Base-by-base conservation (phyloP, 2,797 vertebrate genomes). In the Cryptoprocta ferox region DNA sequence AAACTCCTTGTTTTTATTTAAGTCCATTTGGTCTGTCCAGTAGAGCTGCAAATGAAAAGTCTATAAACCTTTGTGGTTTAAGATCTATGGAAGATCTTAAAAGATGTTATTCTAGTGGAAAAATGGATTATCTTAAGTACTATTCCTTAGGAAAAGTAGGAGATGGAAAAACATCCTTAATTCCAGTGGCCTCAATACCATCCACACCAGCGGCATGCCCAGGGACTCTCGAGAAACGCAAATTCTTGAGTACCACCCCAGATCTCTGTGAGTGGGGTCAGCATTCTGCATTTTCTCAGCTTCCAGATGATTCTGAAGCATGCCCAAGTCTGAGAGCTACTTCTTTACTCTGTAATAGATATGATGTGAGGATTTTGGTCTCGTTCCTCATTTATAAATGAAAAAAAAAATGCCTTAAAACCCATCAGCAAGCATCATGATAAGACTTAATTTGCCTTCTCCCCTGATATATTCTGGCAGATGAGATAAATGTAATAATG, bases 321-420 rank as follows among this genome's bases (percentile, higher is more conserved):
- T 0, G 3, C 35, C 35, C 24, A 35, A 50, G 19, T 37, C 42
- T 65, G 19, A 89, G 37, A 89, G 48, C 24, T 14, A 37, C 30
- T 63, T 68, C 65, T 89, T 94, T 30, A 45, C 48, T 82, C 56
- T 95, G 35, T 48, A 50, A 26, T 71, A 50, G 10, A 53, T 83
- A 45, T 18, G 21, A 9, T 3, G 3, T 12, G 89, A 96, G 86
- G 63, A 96, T 63, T 92, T 86, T 37, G 83, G 93, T 45, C 45
- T 53, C 53, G 85, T 45, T 82, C 3, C 18, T 92, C 73, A 85
- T 68, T 95, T 21, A 83, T 96, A 53, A 61, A 80, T 81, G 42
- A 70, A 94, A 92, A 98, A 92, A 98, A 48, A 53, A 32, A 42
- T 32, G 30, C 37, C 35, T 80, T 88, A 21, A 93, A 96, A 82